Percentiles rank a stretch among this genome's conserved stretches.
These are phyloP conservation scores for Prionailurus viverrinus DNA, from an alignment of 2,113 vertebrate genomes.

Conservation along the genomic window DNA sequence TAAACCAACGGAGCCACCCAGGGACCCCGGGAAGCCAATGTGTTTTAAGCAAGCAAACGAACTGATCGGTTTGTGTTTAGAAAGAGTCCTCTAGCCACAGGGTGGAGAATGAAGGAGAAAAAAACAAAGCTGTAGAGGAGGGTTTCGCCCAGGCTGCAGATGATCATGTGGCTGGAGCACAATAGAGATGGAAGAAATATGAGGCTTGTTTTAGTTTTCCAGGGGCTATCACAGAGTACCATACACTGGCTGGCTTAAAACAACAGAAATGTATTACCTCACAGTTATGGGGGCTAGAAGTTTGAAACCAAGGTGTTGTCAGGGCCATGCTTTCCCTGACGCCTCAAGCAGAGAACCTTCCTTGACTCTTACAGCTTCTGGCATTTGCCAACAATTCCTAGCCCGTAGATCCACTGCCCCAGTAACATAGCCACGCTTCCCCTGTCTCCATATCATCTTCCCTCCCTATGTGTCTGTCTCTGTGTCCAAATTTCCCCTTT, in stretches of 20 bases:
- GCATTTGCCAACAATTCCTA: background rate
- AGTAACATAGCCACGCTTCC: rapidly evolving
- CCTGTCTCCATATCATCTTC: background rate
- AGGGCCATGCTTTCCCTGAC: background rate
- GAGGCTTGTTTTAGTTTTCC: background rate
- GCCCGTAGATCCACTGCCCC: background rate
- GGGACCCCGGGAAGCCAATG: background rate
- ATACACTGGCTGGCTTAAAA: background rate
- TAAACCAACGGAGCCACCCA: too few relatives aligned
- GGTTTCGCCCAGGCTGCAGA: background rate
- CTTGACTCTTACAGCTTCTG: background rate
- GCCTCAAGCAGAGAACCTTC: background rate
- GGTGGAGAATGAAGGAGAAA: background rate
- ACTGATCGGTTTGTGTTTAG: background rate
- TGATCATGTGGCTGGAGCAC: background rate
- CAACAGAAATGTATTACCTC: background rate
- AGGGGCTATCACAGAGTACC: background rate
- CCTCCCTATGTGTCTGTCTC: background rate
- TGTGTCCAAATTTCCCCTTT: background rate
- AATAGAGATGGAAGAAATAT: background rate
- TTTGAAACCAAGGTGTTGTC: background rate
- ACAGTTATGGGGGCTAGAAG: background rate
- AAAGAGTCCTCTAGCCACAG: background rate
- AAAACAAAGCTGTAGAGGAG: background rate
- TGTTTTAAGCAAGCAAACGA: background rate